These are phyloP conservation scores for Neofelis nebulosa DNA, from an alignment of 2,113 vertebrate species.

Conservation along the genomic window DNA sequence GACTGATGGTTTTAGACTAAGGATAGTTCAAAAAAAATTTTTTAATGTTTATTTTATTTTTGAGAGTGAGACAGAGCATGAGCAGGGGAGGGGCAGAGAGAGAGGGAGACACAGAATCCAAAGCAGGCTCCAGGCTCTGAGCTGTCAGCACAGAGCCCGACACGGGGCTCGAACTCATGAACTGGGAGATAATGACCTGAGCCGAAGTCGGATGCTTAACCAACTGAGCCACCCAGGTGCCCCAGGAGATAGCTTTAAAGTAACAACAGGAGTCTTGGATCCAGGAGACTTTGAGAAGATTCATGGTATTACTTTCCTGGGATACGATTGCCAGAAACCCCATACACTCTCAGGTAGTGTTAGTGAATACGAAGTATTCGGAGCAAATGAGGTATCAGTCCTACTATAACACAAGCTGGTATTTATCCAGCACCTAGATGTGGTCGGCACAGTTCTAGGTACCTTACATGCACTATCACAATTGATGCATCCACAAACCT, in stretches of 20 bases:
- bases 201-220: too few species aligned
- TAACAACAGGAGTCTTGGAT: neutral
- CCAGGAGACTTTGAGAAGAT: neutral
- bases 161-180: too few species aligned
- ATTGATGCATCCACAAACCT: neutral
- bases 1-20: neutral
- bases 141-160: too few species aligned
- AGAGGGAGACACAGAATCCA: too few species aligned
- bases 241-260: too few species aligned
- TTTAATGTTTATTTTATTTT: too few species aligned
- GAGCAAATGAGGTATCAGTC: neutral
- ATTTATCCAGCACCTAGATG: neutral
- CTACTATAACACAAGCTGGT: neutral
- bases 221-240: too few species aligned
- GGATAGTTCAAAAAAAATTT: neutral
- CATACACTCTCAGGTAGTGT: neutral
- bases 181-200: too few species aligned
- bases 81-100: too few species aligned
- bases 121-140: too few species aligned
- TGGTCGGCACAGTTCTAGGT: neutral
- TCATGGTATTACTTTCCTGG: neutral
- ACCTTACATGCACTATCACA: too few species aligned
- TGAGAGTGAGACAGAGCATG: too few species aligned
- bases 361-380: neutral
- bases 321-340: neutral